Evolutionary conservation across 1,140 invertebrate genomes (phyloP).

Genomic region (Forficula auricularia): DNA sequence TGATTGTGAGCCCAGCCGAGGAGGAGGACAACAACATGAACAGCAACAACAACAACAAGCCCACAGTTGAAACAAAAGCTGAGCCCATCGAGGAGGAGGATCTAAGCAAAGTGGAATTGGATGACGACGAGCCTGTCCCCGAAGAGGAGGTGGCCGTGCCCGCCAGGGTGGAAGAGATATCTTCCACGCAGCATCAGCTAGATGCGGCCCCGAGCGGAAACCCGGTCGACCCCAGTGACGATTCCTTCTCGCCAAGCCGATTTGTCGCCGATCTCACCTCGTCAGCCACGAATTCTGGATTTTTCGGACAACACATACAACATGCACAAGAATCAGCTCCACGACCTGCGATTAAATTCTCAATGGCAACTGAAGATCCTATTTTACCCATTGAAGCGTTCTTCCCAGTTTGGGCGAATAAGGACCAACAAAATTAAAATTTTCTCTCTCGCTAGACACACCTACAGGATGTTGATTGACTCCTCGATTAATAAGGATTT

Average conservation of each 20-base stretch:
- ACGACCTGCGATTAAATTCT: constrained; percentile 26
- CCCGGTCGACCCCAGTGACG: constrained; percentile 9
- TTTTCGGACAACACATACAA: too few relatives aligned
- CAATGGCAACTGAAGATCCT: constrained; percentile 29
- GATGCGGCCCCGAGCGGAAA: too few relatives aligned
- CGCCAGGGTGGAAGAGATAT: constrained; percentile 2
- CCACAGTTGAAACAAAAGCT: constrained; percentile 4
- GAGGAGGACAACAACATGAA: background rate
- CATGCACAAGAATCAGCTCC: too few relatives aligned
- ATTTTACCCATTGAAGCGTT: constrained; percentile 34
- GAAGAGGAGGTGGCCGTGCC: constrained; percentile 16
- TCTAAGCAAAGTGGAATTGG: background rate
- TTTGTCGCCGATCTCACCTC: constrained; percentile 32
- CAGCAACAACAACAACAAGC: constrained; percentile 9
- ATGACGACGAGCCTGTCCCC: constrained; percentile 1
- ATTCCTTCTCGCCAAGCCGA: constrained; percentile 17
- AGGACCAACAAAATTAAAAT: background rate
- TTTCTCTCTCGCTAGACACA: too few relatives aligned
- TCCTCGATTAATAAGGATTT: too few relatives aligned
- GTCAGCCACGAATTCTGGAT: constrained; percentile 19
- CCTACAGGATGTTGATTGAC: too few relatives aligned
- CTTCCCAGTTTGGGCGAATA: constrained; percentile 19
- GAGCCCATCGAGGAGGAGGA: too few relatives aligned
- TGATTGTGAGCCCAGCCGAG: background rate
- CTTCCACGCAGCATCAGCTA: constrained; percentile 5